Percentiles rank a stretch among this genome's conserved stretches.
Evolutionary conservation across 2,113 vertebrate species (phyloP).

Genomic region (Scopus umbretta): DNA sequence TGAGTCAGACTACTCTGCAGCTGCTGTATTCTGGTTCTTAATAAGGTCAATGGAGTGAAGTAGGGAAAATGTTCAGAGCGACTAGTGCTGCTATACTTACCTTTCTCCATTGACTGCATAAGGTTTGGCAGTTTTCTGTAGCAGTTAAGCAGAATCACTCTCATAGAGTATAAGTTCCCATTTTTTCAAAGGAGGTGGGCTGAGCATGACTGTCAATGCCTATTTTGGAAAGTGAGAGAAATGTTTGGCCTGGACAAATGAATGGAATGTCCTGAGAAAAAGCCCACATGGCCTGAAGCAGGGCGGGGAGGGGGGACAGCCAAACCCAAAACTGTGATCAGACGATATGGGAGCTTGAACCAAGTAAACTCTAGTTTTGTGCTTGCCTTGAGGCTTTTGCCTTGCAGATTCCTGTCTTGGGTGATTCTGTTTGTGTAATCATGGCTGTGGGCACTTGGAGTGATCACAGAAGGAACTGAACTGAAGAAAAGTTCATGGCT

Average conservation of each 20-base stretch:
- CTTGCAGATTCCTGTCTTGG: not conserved
- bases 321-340: not conserved
- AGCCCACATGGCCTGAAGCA: not conserved
- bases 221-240: slow-evolving; percentile 10
- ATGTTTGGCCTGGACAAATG: not conserved
- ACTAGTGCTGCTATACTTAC: not conserved
- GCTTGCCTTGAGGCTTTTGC: not conserved
- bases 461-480: not conserved
- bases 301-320: not conserved
- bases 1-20: not conserved
- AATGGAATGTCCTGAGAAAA: slow-evolving; percentile 38
- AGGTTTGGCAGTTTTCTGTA: not conserved
- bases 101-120: not conserved
- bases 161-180: not conserved
- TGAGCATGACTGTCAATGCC: not conserved
- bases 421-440: not conserved
- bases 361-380: not conserved
- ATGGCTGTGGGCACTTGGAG: not conserved
- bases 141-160: not conserved
- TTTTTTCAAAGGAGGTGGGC: not conserved
- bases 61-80: not conserved
- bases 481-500: not conserved
- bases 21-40: not conserved
- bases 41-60: not conserved
- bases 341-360: not conserved